Percentiles rank a stretch among this genome's conserved stretches.
phyloP scores from a whole-genome alignment of 2,888 invertebrate species.

The Epinotia bilunana region DNA sequence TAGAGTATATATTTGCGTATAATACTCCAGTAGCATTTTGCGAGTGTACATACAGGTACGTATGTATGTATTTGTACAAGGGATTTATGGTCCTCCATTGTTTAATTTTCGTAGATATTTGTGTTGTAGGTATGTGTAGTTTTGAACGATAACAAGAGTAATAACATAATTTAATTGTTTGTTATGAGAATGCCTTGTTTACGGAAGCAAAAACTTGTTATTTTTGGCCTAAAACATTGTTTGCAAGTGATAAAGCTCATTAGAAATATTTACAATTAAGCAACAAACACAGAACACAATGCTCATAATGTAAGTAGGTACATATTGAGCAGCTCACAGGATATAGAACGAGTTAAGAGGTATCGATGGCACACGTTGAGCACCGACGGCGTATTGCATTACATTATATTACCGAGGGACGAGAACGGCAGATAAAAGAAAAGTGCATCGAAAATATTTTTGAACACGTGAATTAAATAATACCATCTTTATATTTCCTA shows the following conservation, averaged over 20 bases:
- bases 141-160: neutral
- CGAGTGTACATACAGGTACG: neutral
- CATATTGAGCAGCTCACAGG: neutral
- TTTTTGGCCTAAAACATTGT: neutral
- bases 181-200: neutral
- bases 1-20: neutral
- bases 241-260: neutral
- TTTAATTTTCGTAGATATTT: too few relatives aligned
- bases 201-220: neutral
- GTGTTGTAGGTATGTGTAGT: neutral
- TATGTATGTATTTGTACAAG: too few relatives aligned
- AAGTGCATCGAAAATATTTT: neutral
- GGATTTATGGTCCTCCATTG: too few relatives aligned
- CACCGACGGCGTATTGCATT: slow-evolving; percentile 6
- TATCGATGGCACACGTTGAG: slow-evolving; percentile 19
- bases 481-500: neutral
- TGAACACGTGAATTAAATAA: neutral
- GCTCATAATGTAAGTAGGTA: neutral
- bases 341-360: slow-evolving; percentile 18
- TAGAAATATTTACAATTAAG: neutral
- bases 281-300: neutral
- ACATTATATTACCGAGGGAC: slow-evolving; percentile 6
- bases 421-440: neutral
- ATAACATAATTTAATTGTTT: neutral
- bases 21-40: neutral